Evolutionary conservation across 1,140 invertebrate genomes (phyloP), one percentile per base, ranked within the genome.

Genomic region (Parapsyche elsis): DNA sequence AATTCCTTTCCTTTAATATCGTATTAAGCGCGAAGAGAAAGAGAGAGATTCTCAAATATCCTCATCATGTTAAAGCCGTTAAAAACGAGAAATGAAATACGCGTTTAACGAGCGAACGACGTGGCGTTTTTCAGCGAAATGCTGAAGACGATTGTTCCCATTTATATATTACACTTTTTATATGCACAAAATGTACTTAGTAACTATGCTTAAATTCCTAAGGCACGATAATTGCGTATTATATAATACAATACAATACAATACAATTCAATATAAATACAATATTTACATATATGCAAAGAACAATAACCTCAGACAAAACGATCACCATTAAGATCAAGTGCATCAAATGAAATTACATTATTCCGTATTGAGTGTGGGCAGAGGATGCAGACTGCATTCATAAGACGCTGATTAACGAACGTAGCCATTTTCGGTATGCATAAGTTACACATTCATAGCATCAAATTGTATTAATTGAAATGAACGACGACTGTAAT

Each of bases 301-400:
- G 30, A 38, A 38, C 30, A 38, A 38, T 38, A 38, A 38, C 30
- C 30, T 38, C 30, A 38, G 30, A 38, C 30, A 38, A 38, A 38
- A 38, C 30, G 30, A 38, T 38, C 30, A 7, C 30, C 30, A n/a
- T 53, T 53, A 53, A 53, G 16, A 53, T 53, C 16, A n/a, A 53
- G 49, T 53, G 49, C 49, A 53, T 53, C 49, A 53, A 53, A 61
- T 24, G 59, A 61, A 61, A 61, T 61, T 61, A 24, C 21, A 19
- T 61, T 61, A 61, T 61, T 19, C 2, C 4, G 9, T 16, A 38
- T 38, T 71, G 67, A 1, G 26, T 71, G 67, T 71, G 67, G 67
- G 67, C 67, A 45, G 24, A 71, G 67, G 67, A 71, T 45, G 67
- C 38, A 38, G 67, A 71, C 24, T 71, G 26, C 67, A 38, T 71